phyloP scores from a whole-genome alignment of 2,113 vertebrate species.

The Toxostoma redivivum region DNA sequence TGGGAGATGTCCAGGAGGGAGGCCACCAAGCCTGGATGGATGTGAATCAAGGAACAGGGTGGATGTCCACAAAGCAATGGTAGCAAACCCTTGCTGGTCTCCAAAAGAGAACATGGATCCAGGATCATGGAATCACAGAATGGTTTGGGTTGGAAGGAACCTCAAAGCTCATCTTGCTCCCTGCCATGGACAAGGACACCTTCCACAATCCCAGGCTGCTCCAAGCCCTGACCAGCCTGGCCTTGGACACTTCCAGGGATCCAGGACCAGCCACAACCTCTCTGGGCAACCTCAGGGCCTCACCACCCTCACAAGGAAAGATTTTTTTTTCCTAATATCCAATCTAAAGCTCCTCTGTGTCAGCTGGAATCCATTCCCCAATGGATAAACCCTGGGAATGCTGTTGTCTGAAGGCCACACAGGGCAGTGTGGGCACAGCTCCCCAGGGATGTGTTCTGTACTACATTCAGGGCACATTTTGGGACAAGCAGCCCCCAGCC shows the following conservation, averaged over 20 bases:
- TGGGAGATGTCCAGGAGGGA: not conserved
- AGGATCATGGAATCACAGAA: not conserved
- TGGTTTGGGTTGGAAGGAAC: not conserved
- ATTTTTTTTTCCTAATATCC: not conserved
- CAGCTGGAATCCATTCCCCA: not conserved
- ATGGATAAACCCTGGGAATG: not conserved
- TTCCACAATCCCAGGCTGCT: fast-evolving
- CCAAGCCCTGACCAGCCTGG: fast-evolving
- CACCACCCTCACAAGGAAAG: not conserved
- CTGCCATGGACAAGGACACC: not conserved
- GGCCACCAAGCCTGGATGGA: not conserved
- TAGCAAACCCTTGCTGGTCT: not conserved
- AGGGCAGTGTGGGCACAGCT: not conserved
- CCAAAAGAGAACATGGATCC: not conserved
- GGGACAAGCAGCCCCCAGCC: not conserved
- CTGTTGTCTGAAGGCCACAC: not conserved
- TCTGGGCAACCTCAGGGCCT: not conserved
- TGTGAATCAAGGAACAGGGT: too few relatives aligned
- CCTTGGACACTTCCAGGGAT: not conserved
- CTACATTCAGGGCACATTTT: not conserved
- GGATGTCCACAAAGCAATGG: not conserved
- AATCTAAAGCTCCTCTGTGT: not conserved
- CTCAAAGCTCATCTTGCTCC: not conserved
- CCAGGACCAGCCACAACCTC: not conserved
- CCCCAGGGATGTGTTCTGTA: not conserved